Evolutionary conservation across 2,888 invertebrate genomes (phyloP), one percentile per base, ranked within the genome.

Genomic region (Tetramorium bicarinatum): DNA sequence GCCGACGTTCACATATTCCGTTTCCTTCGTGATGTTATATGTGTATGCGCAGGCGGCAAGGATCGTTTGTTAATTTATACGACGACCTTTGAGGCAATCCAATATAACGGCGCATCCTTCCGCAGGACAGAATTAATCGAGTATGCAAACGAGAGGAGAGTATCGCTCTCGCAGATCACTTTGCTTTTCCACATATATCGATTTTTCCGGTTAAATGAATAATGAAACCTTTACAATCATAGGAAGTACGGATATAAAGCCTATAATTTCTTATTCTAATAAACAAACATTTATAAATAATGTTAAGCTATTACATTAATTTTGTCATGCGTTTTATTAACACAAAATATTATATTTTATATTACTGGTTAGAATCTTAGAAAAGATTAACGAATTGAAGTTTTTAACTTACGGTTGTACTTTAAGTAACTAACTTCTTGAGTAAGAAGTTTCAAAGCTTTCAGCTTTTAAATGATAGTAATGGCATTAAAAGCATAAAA

Each of bases 1-100:
- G 71, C 69, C 84, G 77, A 56, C 76, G 9, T 75, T 69, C 83
- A 62, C 25, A 72, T 83, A n/a, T 29, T 34, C 49, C 62, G 21
- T 44, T 62, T n/a, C n/a, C 25, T 47, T 54, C 21, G 62, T 29
- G 49, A 80, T 62, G 56, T 72, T 85, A 85, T 59, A 77, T 34
- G 62, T 47, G n/a, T 9, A 21, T 21, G 52, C 71, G 61, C 47
- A 21, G 2, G 59, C 76, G 54, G 18, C 54, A 79, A 74, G 49
- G 54, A 86, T 21, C 66, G 41, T 72, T 80, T 69, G 86, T 85
- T 84, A 89, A 88, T 87, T 86, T 86, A 87, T 87, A 56, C 83
- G 67, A 52, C 66, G 56, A 71, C 85, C 71, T 77, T 77, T 62
- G 25, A 83, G 34, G 49, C 49, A 44, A 79, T 80, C 84, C 88